Conservation (phyloP, 2,888 invertebrate species). For the Stenodema calcarata region DNA sequence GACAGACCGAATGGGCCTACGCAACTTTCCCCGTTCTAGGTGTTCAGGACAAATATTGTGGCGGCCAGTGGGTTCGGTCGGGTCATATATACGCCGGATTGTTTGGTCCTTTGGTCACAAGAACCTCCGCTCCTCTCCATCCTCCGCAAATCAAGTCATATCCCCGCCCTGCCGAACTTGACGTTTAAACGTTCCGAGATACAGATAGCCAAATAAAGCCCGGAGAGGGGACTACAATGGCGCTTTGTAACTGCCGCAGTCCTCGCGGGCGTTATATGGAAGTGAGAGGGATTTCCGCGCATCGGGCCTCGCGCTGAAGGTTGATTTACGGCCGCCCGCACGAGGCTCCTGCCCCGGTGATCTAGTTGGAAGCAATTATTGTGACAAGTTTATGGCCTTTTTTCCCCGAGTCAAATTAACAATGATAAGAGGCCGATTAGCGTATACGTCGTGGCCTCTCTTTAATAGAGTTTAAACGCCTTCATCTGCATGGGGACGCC, state of each 20-base stretch:
- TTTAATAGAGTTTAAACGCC: neutral
- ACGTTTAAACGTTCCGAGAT: neutral
- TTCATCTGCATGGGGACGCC: neutral
- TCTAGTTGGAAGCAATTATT: conserved; percentile 37
- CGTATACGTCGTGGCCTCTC: neutral
- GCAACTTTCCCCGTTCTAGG: no score
- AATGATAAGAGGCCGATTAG: conserved; percentile 9
- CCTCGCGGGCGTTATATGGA: neutral
- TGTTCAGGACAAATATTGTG: no score
- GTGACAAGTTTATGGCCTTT: conserved; percentile 28
- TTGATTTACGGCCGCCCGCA: conserved; percentile 22
- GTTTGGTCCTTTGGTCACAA: no score
- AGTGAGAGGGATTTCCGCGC: conserved; percentile 13
- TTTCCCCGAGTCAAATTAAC: conserved; percentile 18
- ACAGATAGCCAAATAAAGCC: conserved; percentile 21
- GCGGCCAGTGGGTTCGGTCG: no score
- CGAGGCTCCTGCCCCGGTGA: neutral
- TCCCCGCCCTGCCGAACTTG: neutral
- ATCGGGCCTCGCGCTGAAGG: neutral
- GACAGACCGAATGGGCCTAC: no score
- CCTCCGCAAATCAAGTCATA: neutral
- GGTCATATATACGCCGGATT: no score
- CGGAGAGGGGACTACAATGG: neutral
- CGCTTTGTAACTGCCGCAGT: neutral
- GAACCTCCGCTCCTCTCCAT: neutral